Evolutionary conservation across 2,888 invertebrate genomes (phyloP).

Genomic region (Pasiphila rectangulata): DNA sequence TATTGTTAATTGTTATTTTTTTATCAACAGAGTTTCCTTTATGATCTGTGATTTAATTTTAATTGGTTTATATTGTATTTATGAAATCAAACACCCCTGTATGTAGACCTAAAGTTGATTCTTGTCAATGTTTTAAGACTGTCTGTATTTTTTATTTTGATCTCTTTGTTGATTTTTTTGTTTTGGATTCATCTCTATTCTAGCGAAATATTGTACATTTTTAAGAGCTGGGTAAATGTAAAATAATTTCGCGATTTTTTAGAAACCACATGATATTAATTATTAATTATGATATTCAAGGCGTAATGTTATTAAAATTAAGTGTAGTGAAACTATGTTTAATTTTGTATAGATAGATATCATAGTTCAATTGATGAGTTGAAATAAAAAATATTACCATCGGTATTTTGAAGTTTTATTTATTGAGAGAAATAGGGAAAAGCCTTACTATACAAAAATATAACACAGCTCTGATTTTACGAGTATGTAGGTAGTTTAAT

Average conservation of each 20-base stretch:
- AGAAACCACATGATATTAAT: constrained; percentile 33
- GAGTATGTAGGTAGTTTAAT: no score
- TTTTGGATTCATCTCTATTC: constrained; percentile 24
- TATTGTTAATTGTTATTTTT: constrained; percentile 41
- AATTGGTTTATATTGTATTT: constrained; percentile 27
- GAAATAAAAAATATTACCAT: constrained; percentile 73
- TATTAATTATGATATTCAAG: constrained; percentile 43
- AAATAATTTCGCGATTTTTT: constrained; percentile 57
- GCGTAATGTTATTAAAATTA: constrained; percentile 56
- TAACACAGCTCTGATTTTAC: no score
- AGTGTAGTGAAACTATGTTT: constrained; percentile 66
- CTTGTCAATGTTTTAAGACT: constrained; percentile 59
- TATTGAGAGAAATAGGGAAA: no score
- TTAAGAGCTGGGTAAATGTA: constrained; percentile 76
- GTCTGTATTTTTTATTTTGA: constrained; percentile 36
- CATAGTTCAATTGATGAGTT: constrained; percentile 74
- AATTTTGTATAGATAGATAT: constrained; percentile 72
- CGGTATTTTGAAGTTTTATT: constrained; percentile 44
- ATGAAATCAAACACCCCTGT: constrained; percentile 36
- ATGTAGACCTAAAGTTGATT: constrained; percentile 23
- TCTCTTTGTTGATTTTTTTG: constrained; percentile 31
- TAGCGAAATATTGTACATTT: constrained; percentile 73
- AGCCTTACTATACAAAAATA: no score
- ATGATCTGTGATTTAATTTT: constrained; percentile 41
- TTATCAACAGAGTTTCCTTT: constrained; percentile 23